Percentiles rank a stretch among this genome's conserved stretches.
Evolutionary conservation across 2,113 vertebrate genomes (phyloP).

Genomic region (Passerina amoena): DNA sequence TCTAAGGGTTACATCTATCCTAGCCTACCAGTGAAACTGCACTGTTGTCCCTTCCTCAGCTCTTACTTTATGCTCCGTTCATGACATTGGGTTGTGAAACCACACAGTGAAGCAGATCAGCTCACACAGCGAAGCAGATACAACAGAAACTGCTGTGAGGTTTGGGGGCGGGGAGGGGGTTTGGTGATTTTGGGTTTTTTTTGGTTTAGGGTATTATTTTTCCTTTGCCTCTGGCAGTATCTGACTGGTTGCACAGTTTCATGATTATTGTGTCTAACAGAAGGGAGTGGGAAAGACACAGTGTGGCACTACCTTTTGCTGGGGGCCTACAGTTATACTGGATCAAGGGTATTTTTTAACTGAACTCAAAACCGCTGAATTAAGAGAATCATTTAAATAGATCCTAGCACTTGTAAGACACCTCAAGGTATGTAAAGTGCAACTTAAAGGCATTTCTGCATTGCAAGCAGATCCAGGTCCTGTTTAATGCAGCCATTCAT

Average conservation of each 20-base stretch:
- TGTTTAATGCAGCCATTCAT: not conserved
- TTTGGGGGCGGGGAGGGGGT: fast-evolving
- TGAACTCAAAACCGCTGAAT: not conserved
- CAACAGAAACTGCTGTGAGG: not conserved
- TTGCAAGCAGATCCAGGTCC: not conserved
- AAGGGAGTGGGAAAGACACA: not conserved
- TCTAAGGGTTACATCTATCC: not conserved
- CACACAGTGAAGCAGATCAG: not conserved
- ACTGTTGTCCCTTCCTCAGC: not conserved
- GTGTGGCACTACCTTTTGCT: not conserved
- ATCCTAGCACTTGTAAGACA: not conserved
- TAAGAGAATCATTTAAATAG: not conserved
- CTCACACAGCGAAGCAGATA: no score
- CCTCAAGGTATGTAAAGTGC: not conserved
- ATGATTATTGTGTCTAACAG: not conserved
- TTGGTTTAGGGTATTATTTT: not conserved
- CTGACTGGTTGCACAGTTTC: not conserved
- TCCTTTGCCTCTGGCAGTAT: not conserved
- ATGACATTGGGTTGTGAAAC: not conserved
- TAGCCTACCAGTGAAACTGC: not conserved
- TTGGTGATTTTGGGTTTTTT: not conserved
- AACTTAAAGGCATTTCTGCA: not conserved
- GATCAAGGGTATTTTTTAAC: not conserved
- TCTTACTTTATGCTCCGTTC: not conserved
- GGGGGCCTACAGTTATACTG: not conserved